These are phyloP conservation scores for Podarcis cretensis DNA, from an alignment of 2,113 vertebrate genomes.

Conservation along the genomic window DNA sequence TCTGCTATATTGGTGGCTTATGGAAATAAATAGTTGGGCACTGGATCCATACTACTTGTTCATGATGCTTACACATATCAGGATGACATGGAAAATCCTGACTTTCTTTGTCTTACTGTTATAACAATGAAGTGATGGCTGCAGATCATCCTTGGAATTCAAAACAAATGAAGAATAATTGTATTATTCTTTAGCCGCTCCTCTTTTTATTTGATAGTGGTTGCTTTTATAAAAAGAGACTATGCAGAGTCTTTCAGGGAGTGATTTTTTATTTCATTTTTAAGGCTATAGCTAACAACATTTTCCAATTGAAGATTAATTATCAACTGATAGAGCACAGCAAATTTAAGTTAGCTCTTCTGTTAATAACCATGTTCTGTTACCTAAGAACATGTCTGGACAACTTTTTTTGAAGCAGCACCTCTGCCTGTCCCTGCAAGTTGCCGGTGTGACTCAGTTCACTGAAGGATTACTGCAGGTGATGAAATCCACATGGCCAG, in stretches of 20 bases:
- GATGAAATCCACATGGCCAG: neutral
- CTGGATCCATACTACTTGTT: neutral
- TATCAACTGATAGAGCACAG: neutral
- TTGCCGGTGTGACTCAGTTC: neutral
- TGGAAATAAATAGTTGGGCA: neutral
- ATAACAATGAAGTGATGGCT: neutral
- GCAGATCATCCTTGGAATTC: neutral
- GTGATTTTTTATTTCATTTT: neutral
- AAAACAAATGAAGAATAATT: neutral
- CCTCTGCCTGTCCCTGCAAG: neutral
- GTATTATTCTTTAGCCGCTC: neutral
- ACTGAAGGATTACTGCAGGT: neutral
- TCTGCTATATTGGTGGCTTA: too few relatives aligned
- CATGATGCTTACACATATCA: neutral
- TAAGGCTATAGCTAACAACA: neutral
- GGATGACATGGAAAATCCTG: too few relatives aligned
- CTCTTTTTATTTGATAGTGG: neutral
- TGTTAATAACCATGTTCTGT: neutral
- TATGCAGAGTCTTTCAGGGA: neutral
- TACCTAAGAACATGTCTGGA: neutral
- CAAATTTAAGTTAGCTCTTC: neutral
- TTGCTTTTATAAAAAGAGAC: constrained; percentile 14
- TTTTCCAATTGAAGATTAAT: too few relatives aligned
- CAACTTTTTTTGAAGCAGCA: neutral
- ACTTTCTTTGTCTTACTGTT: neutral